Conservation (phyloP, 2,888 invertebrate species). For the Bugulina stolonifera region DNA sequence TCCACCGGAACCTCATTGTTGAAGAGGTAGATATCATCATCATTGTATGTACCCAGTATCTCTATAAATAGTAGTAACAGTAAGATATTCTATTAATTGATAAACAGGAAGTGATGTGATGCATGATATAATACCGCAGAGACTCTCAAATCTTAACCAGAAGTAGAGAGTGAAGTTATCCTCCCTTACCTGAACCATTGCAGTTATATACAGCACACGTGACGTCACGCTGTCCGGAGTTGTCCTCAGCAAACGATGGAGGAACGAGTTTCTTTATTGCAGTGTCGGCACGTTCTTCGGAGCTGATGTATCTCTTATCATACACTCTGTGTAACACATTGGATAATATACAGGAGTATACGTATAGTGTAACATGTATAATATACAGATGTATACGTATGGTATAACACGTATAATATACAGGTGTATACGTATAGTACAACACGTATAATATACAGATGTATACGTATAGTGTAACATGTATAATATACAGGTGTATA, state of each 20-base stretch:
- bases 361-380: background rate
- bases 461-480: no score
- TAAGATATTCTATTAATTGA: no score
- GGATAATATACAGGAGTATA: no score
- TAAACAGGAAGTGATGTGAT: no score
- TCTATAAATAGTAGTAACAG: no score
- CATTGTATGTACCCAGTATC: slow-evolving; percentile 86
- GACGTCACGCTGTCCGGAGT: slow-evolving; percentile 57
- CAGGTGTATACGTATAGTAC: background rate
- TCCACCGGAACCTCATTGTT: slow-evolving; percentile 60
- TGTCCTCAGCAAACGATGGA: background rate
- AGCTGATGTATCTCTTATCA: slow-evolving; percentile 24
- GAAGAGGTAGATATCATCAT: slow-evolving; percentile 85
- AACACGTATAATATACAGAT: background rate
- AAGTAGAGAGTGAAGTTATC: background rate
- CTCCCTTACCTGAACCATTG: slow-evolving; percentile 64
- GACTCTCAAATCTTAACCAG: no score
- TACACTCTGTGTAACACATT: no score
- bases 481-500: no score
- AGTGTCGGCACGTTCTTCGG: slow-evolving; percentile 32
- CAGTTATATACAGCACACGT: slow-evolving; percentile 87
- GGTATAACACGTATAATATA: no score
- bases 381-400: slow-evolving; percentile 29
- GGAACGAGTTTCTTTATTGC: slow-evolving; percentile 57
- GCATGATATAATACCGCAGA: no score